Conservation (phyloP, 2,797 vertebrate species). For the Pipistrellus nathusii region DNA sequence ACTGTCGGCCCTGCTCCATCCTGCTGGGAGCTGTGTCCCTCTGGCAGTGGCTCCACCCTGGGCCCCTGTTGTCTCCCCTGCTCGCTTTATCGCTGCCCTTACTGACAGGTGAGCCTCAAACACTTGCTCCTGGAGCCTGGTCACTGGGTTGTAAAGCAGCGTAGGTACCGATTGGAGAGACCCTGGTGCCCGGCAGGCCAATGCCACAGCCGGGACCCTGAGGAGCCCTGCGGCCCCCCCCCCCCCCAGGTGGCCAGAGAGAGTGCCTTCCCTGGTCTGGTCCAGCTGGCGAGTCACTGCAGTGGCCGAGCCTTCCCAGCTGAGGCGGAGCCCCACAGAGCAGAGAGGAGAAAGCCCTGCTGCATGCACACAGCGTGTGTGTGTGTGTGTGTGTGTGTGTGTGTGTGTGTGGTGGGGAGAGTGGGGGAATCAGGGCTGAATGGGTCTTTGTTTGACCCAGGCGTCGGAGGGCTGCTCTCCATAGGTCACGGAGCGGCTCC, state of each 20-base stretch:
- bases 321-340: not conserved
- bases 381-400: too few relatives aligned
- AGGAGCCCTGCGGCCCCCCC: not conserved
- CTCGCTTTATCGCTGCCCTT: not conserved
- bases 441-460: not conserved
- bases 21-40: not conserved
- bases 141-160: not conserved
- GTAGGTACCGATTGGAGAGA: not conserved
- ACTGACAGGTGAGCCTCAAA: conserved; percentile 33
- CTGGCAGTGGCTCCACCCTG: not conserved
- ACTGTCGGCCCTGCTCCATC: not conserved
- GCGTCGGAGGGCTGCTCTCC: not conserved
- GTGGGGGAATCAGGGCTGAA: too few relatives aligned
- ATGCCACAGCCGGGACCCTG: not conserved
- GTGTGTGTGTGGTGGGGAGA: too few relatives aligned
- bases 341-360: not conserved
- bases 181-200: not conserved
- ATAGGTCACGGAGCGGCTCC: not conserved
- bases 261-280: not conserved
- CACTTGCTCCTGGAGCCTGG: not conserved
- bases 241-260: not conserved
- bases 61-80: not conserved
- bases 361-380: too few relatives aligned
- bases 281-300: not conserved
- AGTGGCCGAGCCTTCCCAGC: not conserved